A percentile compares a stretch with the other conserved stretches of the same genome.
phyloP scores from a whole-genome alignment of 1,140 invertebrate species.

The Ridgeia piscesae region DNA sequence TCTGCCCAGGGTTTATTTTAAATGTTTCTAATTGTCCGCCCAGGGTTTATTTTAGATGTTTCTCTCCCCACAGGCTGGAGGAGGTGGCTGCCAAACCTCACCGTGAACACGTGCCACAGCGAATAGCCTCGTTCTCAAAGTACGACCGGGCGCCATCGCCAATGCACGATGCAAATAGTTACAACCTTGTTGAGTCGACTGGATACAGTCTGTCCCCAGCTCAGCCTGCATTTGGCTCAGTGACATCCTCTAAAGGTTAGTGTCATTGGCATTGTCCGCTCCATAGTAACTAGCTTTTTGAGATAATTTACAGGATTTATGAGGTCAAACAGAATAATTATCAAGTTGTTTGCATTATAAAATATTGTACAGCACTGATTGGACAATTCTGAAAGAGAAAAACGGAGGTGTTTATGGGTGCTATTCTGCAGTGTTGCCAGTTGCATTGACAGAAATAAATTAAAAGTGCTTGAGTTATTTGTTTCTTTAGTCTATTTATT shows the following conservation, averaged over 20 bases:
- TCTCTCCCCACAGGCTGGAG: conserved; percentile 69
- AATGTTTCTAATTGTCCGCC: background rate
- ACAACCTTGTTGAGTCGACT: conserved; percentile 15
- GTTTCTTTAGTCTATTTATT: too few species aligned
- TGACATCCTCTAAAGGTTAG: background rate
- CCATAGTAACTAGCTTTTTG: background rate
- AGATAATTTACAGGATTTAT: background rate
- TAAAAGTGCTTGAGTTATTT: too few species aligned
- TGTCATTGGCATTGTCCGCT: background rate
- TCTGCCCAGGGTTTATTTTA: too few species aligned
- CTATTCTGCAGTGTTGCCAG: too few species aligned
- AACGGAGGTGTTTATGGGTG: too few species aligned
- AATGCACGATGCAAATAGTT: conserved; percentile 24
- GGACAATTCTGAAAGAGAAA: too few species aligned
- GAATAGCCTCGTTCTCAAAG: conserved; percentile 38
- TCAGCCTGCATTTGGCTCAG: background rate
- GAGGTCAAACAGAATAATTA: background rate
- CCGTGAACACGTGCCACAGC: conserved; percentile 87
- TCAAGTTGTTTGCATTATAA: background rate
- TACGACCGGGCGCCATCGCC: conserved; percentile 18
- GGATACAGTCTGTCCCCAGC: conserved; percentile 23
- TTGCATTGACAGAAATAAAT: too few species aligned
- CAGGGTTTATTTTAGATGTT: background rate
- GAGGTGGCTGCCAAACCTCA: conserved; percentile 86
- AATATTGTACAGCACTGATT: background rate